Conservation (phyloP, 1,140 invertebrate genomes). For the Temnothorax longispinosus region DNA sequence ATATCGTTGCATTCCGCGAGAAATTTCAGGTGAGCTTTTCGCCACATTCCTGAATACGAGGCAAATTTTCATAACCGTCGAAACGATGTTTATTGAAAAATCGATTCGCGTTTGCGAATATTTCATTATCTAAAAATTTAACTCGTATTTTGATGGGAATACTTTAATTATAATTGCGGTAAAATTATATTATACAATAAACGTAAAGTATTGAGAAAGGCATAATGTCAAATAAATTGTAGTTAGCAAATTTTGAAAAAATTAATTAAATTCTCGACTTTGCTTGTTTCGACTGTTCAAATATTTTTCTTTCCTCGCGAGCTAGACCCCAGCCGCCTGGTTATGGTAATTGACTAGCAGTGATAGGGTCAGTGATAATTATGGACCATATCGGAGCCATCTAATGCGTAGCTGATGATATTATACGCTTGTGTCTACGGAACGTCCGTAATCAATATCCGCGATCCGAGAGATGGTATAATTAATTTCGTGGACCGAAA, state of each 20-base stretch:
- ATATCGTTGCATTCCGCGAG: conserved; percentile 13
- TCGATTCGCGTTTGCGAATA: not conserved
- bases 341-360: not conserved
- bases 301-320: not conserved
- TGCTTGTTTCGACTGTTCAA: not conserved
- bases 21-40: conserved; percentile 27
- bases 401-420: conserved; percentile 15
- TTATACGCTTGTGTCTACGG: conserved; percentile 28
- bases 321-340: not conserved
- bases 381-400: not conserved
- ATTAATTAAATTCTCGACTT: too few relatives aligned
- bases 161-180: not conserved
- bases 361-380: conserved; percentile 9
- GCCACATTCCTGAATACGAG: conserved; percentile 4
- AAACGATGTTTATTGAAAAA: not conserved
- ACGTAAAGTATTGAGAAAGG: not conserved
- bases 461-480: conserved; percentile 31
- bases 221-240: not conserved
- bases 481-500: conserved; percentile 50
- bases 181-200: not conserved
- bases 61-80: conserved; percentile 28
- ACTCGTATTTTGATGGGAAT: not conserved
- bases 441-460: conserved; percentile 40
- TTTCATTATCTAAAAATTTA: conserved; percentile 7
- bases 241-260: not conserved